A percentile compares a stretch with the other conserved stretches of the same genome.
Conservation (phyloP, 2,888 invertebrate genomes). For the Heliconius cydno region DNA sequence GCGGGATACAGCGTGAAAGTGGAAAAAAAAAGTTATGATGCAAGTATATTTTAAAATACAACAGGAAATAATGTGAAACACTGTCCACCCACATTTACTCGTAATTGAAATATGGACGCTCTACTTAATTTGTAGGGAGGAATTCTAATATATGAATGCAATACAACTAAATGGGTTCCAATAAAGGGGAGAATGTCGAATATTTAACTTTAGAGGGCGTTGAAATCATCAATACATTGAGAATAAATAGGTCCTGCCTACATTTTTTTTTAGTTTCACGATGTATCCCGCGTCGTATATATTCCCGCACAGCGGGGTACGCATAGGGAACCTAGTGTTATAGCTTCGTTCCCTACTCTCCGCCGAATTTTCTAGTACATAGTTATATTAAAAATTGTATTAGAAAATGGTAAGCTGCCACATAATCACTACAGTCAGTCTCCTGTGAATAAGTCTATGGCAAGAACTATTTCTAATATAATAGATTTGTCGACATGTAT, state of each 20-base stretch:
- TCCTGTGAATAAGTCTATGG: conserved; percentile 29
- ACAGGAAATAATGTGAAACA: conserved; percentile 30
- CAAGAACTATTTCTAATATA: conserved; percentile 33
- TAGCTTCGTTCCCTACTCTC: too few species aligned
- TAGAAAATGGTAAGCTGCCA: conserved; percentile 27
- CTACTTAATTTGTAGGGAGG: conserved; percentile 35
- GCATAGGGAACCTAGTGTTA: too few species aligned
- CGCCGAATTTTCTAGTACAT: too few species aligned
- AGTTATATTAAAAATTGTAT: background rate
- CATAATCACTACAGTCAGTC: conserved; percentile 23
- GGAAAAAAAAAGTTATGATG: background rate
- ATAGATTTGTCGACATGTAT: conserved; percentile 22
- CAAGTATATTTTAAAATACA: conserved; percentile 34
- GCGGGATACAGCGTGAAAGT: too few species aligned
- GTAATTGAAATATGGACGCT: conserved; percentile 38
- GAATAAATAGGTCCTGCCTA: background rate
- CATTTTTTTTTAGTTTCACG: too few species aligned
- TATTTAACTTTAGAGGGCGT: background rate
- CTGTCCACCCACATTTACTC: conserved; percentile 33
- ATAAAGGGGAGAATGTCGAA: conserved; percentile 31
- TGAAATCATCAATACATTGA: background rate
- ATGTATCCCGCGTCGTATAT: too few species aligned
- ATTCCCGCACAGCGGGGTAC: too few species aligned
- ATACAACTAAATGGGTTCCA: conserved; percentile 34
- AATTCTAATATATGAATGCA: conserved; percentile 30